Base-by-base conservation (phyloP, 2,113 vertebrate genomes). In the Oreamnos americanus region DNA sequence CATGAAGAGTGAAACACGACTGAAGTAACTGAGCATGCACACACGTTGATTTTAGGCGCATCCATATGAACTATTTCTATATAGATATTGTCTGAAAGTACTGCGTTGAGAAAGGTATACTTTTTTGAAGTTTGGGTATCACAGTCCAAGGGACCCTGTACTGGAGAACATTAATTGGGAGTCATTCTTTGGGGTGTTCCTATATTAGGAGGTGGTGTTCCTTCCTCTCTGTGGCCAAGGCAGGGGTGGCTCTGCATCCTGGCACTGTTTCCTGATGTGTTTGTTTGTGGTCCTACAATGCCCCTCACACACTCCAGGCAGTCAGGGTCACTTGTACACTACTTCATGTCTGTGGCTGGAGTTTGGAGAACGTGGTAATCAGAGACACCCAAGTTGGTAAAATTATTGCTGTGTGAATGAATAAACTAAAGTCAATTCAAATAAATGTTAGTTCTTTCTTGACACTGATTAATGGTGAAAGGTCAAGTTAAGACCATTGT, bases 1-100 rank as follows among this genome's bases (percentile, higher is more conserved):
- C 23, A 14, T 26, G 12, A 76, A 43, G 23, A 43, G 39, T 76
- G 1, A 43, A 7, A 15, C 21, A 26, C 0, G 1, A 76, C 3
- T 6, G 36, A 76, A 7, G 39, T 2, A 1, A 76, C 71, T 43
- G 39, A 26, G 39, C 71, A 26, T 39, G n/a, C 71, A 43, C 39
- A 26, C 23, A 26, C 47, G 10, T 5, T 88, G n/a, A 43, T 12
- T 96, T 89, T 7, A 49, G 21, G 60, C 62, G 79, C 0, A 15
- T 4, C 60, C 45, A 7, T 51, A 25, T 21, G 1, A 93, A 86
- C 16, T 43, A 43, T 92, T 94, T 92, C 45, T 58, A 0, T 28
- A 3, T 60, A 76, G 43, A 57, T 28, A 57, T 28, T 15, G n/a
- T 21, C 2, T 87, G 71, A 84, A 90, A 90, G 58, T 51, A 36